phyloP scores from a whole-genome alignment of 2,888 invertebrate genomes.

The Ormia ochracea region DNA sequence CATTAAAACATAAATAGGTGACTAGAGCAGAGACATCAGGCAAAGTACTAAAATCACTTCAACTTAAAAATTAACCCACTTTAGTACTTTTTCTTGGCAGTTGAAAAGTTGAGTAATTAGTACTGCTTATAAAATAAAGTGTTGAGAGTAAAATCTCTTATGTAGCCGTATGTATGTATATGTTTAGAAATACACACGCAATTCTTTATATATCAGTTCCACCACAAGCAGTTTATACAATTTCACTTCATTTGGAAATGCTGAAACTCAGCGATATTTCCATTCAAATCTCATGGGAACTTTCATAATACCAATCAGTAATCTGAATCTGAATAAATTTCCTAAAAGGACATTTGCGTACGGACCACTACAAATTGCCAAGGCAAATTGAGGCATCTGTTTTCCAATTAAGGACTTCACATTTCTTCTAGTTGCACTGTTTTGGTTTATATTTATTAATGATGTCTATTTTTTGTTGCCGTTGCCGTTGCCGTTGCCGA shows the following conservation, averaged over 20 bases:
- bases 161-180: too few relatives aligned
- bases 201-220: not conserved
- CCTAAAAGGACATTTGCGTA: slow-evolving; percentile 18
- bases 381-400: slow-evolving; percentile 33
- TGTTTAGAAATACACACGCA: not conserved
- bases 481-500: too few relatives aligned
- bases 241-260: not conserved
- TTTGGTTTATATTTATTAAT: slow-evolving; percentile 52
- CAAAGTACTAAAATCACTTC: too few relatives aligned
- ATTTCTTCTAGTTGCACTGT: not conserved
- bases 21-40: too few relatives aligned
- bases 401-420: slow-evolving; percentile 6
- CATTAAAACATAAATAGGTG: too few relatives aligned
- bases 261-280: not conserved
- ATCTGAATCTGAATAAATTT: not conserved
- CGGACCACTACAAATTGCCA: slow-evolving; percentile 30
- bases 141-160: too few relatives aligned
- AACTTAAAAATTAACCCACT: too few relatives aligned
- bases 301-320: not conserved
- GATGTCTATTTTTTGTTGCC: too few relatives aligned
- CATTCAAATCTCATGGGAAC: slow-evolving; percentile 27
- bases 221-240: not conserved
- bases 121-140: too few relatives aligned
- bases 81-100: too few relatives aligned
- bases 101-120: too few relatives aligned